A percentile compares a stretch with the other conserved stretches of the same genome.
These are phyloP conservation scores for Aphodius sticticus DNA, from an alignment of 2,888 invertebrate species.

Conservation along the genomic window DNA sequence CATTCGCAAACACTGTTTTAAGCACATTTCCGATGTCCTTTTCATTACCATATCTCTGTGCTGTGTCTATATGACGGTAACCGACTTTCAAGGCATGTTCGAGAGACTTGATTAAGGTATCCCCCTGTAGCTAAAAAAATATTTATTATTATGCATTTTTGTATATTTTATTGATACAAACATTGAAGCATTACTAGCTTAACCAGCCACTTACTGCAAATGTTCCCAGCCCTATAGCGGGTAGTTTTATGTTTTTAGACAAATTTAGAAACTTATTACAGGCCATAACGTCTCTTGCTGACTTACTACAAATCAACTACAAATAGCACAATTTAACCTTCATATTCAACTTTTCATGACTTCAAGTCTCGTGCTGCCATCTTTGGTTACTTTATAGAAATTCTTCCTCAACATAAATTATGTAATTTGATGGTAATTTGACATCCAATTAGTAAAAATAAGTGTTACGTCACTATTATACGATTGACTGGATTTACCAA, in stretches of 20 bases:
- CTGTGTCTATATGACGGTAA: constrained; percentile 80
- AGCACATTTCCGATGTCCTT: constrained; percentile 75
- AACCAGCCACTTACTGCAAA: constrained; percentile 40
- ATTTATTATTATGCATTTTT: background rate
- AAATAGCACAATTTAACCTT: background rate
- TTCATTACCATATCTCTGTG: constrained; percentile 80
- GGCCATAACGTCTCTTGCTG: background rate
- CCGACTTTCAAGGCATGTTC: constrained; percentile 72
- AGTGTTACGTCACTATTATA: too few relatives aligned
- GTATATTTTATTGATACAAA: background rate
- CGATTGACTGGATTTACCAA: background rate
- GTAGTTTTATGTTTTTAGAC: constrained; percentile 41
- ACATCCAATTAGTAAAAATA: too few relatives aligned
- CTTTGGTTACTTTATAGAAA: too few relatives aligned
- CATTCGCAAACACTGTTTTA: constrained; percentile 69
- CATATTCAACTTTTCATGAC: background rate
- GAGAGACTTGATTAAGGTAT: constrained; percentile 65
- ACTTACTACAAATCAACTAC: background rate
- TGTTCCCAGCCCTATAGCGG: constrained; percentile 46
- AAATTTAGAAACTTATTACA: constrained; percentile 28
- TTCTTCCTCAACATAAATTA: too few relatives aligned
- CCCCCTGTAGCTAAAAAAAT: constrained; percentile 21
- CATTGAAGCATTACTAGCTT: background rate
- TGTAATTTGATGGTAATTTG: too few relatives aligned
- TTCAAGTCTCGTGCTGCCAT: too few relatives aligned